phyloP scores from a whole-genome alignment of 1,140 invertebrate species.

The Trissolcus basalis region DNA sequence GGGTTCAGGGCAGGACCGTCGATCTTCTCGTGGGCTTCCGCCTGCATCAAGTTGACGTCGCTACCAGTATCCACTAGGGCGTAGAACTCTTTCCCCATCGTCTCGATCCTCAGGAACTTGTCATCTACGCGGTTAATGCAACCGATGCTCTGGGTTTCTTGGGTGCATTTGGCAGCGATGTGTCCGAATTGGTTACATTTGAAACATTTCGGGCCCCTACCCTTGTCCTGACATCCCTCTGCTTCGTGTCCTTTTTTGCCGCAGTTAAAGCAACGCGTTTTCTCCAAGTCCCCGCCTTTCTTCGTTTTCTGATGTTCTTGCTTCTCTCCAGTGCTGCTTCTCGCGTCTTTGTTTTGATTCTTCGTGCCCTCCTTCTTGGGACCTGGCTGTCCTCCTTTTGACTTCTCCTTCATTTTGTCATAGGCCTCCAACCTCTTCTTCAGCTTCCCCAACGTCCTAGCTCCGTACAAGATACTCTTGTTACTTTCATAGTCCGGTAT shows the following conservation, averaged over 20 bases:
- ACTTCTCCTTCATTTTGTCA: background rate
- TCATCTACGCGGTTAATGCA: background rate
- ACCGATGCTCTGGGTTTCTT: background rate
- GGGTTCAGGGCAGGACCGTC: background rate
- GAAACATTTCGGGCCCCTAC: conserved; percentile 24
- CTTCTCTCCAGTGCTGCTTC: too few species aligned
- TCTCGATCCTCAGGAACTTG: background rate
- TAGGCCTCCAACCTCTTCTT: conserved; percentile 2
- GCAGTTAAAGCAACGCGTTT: conserved; percentile 22
- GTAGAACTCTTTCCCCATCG: background rate
- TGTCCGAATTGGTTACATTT: conserved; percentile 26
- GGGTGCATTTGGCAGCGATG: conserved; percentile 15
- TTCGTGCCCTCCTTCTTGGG: background rate
- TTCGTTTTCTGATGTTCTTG: too few species aligned
- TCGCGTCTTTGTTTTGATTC: too few species aligned
- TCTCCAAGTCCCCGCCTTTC: too few species aligned
- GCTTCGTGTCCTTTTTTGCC: conserved; percentile 5
- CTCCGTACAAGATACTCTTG: background rate
- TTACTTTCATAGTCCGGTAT: conserved; percentile 15
- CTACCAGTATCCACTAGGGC: conserved; percentile 44
- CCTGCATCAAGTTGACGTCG: conserved; percentile 29
- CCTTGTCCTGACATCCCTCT: background rate
- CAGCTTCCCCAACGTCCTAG: background rate
- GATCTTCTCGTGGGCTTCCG: conserved; percentile 3
- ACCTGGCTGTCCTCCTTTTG: background rate